Base-by-base conservation (phyloP, 2,888 invertebrate genomes). In the Phasia obesa region DNA sequence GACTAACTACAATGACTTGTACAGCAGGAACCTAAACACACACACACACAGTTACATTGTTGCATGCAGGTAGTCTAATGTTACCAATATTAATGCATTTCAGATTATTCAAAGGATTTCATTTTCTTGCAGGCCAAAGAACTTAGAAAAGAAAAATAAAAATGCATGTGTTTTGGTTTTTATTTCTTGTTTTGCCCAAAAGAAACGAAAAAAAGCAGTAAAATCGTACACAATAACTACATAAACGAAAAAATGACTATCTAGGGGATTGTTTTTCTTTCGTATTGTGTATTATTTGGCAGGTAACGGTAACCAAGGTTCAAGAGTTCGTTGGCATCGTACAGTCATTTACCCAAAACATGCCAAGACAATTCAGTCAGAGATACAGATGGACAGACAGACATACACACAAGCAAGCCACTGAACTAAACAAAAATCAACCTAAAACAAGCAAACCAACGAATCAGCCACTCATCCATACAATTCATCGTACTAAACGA, bases 261-360 rank as follows among this genome's bases (percentile, higher is more conserved):
- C 60, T 74, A 73, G 73, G 60, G 79, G 73, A 80, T 80, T 80
- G 38, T 75, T 67, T 59, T 38, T 59, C 27, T 9, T 57, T 19
- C 7, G 25, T 71, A 62, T 38, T 21, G 44, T 62, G 65, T 44
- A 2, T 62, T 42, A 44, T 75, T 71, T 49, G 71, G 60, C 79
- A 83, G 75, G 83, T 83, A 83, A 83, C 83, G 83, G 83, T 83
- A 83, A 83, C 75, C 75, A 83, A 83, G 83, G 83, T 83, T 83
- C 79, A 79, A 74, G 55, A 75, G 83, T 83, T 83, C 79, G 67
- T 55, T 79, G 83, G 70, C 79, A 75, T 31, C 44, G 27, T 69
- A 69, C 74, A 83, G 78, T 79, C 78, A 79, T 83, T 83, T 83
- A 79, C 27, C 79, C 73, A 55, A 77, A 75, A 80, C 73, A 59